Evolutionary conservation across 2,888 invertebrate species (phyloP).

Genomic region (Zygaena filipendulae): DNA sequence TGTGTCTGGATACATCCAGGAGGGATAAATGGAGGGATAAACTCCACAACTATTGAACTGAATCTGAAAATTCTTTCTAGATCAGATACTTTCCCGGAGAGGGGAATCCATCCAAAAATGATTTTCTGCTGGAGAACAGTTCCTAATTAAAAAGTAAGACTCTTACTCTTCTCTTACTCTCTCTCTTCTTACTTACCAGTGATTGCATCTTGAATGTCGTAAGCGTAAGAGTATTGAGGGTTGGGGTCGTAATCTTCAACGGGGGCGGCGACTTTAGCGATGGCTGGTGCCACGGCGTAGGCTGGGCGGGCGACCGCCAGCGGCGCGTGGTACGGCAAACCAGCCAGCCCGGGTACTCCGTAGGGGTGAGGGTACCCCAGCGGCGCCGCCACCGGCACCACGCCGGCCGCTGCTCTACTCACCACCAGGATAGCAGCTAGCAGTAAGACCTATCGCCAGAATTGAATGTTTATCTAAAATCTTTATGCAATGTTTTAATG

Average conservation of each 20-base stretch:
- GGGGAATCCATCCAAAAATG: too few relatives aligned
- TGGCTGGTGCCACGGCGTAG: conserved; percentile 30
- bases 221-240: conserved; percentile 75
- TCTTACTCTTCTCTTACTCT: too few relatives aligned
- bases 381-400: conserved; percentile 33
- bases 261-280: conserved; percentile 44
- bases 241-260: conserved; percentile 70
- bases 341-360: conserved; percentile 23
- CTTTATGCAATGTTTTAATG: too few relatives aligned
- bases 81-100: too few relatives aligned
- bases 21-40: too few relatives aligned
- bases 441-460: conserved; percentile 45
- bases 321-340: conserved; percentile 26
- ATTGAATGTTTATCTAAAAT: too few relatives aligned
- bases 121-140: too few relatives aligned
- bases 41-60: neutral
- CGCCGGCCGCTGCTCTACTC: conserved; percentile 33
- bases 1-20: too few relatives aligned
- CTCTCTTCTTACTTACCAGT: conserved; percentile 74
- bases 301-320: conserved; percentile 20
- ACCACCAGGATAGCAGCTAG: conserved; percentile 39
- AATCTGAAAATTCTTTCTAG: neutral
- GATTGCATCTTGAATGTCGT: conserved; percentile 74
- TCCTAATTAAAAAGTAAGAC: too few relatives aligned
- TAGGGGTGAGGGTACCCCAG: conserved; percentile 34